These are phyloP conservation scores for Mechanitis messenoides DNA, from an alignment of 2,888 invertebrate genomes.

Conservation along the genomic window DNA sequence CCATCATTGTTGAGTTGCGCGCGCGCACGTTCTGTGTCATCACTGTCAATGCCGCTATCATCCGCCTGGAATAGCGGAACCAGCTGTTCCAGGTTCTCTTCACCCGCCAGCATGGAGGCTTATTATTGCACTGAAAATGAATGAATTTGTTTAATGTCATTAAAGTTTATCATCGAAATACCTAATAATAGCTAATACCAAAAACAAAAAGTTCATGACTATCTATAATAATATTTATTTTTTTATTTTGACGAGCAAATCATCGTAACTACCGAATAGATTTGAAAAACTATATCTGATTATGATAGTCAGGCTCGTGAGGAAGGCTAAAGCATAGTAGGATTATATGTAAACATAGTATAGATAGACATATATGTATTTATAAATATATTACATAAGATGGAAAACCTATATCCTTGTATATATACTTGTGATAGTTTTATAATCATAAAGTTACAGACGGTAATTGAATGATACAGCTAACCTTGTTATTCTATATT, in stretches of 20 bases:
- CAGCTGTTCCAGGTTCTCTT: conserved; percentile 32
- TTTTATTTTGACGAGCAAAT: too few relatives aligned
- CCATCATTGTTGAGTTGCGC: conserved; percentile 10
- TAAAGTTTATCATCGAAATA: too few relatives aligned
- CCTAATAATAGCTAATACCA: too few relatives aligned
- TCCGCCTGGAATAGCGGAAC: conserved; percentile 40
- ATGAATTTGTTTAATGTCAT: background rate
- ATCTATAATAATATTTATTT: too few relatives aligned
- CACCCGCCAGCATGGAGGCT: conserved; percentile 47
- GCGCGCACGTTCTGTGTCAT: conserved; percentile 33
- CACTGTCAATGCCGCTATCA: conserved; percentile 67
- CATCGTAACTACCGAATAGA: too few relatives aligned
- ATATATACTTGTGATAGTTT: background rate
- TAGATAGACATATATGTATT: too few relatives aligned
- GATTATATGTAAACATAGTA: too few relatives aligned
- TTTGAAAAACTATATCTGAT: too few relatives aligned
- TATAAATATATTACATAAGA: too few relatives aligned
- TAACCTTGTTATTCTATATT: background rate
- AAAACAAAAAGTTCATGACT: too few relatives aligned
- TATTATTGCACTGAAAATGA: conserved; percentile 34
- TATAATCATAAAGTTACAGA: background rate
- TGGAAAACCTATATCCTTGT: background rate
- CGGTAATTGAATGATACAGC: background rate
- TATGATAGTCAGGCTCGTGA: too few relatives aligned
- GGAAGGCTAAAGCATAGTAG: too few relatives aligned